Percentiles rank a stretch among this genome's conserved stretches.
Conservation (phyloP, 2,888 invertebrate genomes). For the Hydrotaea diabolus region DNA sequence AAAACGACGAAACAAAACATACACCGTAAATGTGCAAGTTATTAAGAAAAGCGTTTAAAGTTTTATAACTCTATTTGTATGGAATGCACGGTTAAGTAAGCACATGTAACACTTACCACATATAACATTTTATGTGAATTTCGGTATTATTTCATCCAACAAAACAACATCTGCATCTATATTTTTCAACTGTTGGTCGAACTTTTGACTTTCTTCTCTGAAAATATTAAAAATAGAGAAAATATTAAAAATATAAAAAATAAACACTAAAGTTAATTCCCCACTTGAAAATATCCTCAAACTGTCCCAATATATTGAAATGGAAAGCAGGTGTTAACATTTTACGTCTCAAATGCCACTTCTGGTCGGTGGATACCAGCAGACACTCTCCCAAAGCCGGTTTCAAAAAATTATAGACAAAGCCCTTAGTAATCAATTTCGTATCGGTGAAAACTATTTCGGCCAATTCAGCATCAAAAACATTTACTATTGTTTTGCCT, state of each 20-base stretch:
- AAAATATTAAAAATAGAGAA: not conserved
- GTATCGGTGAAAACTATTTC: conserved; percentile 74
- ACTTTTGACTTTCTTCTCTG: conserved; percentile 74
- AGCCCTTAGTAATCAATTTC: conserved; percentile 72
- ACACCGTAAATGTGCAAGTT: no score
- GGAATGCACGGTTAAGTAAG: no score
- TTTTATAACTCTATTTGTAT: no score
- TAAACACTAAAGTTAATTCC: no score
- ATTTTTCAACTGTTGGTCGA: conserved; percentile 66
- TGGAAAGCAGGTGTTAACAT: no score
- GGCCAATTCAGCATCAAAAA: conserved; percentile 73
- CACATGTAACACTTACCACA: no score
- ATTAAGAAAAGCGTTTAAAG: no score
- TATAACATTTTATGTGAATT: conserved; percentile 74
- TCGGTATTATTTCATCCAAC: conserved; percentile 73
- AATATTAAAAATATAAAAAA: not conserved
- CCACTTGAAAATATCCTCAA: conserved; percentile 76
- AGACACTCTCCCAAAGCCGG: conserved; percentile 74
- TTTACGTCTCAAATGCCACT: conserved; percentile 77
- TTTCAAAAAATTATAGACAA: conserved; percentile 72
- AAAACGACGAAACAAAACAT: no score
- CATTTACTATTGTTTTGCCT: conserved; percentile 69
- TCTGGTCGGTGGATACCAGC: conserved; percentile 74
- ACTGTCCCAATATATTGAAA: conserved; percentile 74
- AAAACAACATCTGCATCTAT: conserved; percentile 50